Evolutionary conservation across 2,888 invertebrate species (phyloP), one percentile per base, ranked within the genome.

Genomic region (Thymelicus sylvestris): DNA sequence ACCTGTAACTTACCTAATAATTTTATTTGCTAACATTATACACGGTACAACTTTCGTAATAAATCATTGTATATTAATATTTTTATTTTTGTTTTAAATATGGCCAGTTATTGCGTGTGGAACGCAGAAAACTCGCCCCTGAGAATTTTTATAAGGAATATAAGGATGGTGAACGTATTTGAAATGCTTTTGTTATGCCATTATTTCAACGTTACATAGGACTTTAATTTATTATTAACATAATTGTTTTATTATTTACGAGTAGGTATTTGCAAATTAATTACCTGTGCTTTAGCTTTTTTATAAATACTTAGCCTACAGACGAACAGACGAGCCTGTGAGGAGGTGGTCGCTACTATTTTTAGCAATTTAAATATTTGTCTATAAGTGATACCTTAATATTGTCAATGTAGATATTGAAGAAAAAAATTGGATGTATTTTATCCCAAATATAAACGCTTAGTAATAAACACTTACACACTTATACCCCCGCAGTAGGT

Each of bases 61-160:
- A 67, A 67, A 67, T 68, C 68, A 63, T 63, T 55, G 47, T 62
- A 50, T 31, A 68, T 63, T 63, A 68, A 68, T 68, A 55, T 68
- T 68, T 67, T 62, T 44, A 44, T 31, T 68, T 68, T 62, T 39
- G 60, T 55, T 19, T 55, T 55, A 55, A 55, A 55, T 55, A 24
- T 24, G 24, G 55, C 19, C 10, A 55, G 41, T 52, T 55, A 67
- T 67, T 60, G 67, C 67, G 67, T 67, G 67, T 61, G 52, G n/a
- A 52, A 44, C 64, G 59, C n/a, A 60, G 48, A 38, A 44, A 50
- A 67, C 47, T 59, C 31, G 67, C 62, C 47, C 24, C 38, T 44
- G 52, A 62, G 68, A 68, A 68, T 68, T 38, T 68, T 63, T 63
- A 62, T 68, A 55, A 62, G 62, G 44, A 68, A 62, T 62, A 31